Evolutionary conservation across 2,113 vertebrate genomes (phyloP).

Genomic region (Reinhardtius hippoglossoides): DNA sequence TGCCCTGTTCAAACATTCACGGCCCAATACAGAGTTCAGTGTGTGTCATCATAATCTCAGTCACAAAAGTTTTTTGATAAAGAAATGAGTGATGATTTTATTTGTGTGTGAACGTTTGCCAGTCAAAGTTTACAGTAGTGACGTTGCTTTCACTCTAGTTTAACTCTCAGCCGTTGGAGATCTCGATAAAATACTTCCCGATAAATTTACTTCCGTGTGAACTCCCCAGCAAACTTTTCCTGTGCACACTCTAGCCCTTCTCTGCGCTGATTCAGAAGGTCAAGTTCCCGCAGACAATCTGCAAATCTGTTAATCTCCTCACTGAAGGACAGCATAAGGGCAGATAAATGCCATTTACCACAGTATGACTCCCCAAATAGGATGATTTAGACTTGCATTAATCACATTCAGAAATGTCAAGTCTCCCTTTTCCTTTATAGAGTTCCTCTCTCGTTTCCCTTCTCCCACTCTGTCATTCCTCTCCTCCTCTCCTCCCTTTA

Average conservation of each 20-base stretch:
- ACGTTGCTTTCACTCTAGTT: constrained; percentile 1
- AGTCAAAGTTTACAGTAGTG: neutral
- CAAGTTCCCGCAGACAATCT: constrained; percentile 51
- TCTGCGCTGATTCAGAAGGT: constrained; percentile 49
- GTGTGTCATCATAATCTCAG: constrained; percentile 27
- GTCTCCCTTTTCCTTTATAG: constrained; percentile 38
- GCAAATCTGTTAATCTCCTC: constrained; percentile 61
- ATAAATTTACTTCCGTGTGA: constrained; percentile 34
- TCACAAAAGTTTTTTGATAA: constrained; percentile 49
- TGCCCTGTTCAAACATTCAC: constrained; percentile 49
- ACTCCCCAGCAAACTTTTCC: constrained; percentile 24
- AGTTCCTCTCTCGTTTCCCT: constrained; percentile 22
- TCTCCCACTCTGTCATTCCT: constrained; percentile 14
- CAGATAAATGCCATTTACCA: constrained; percentile 72
- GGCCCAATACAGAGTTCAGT: constrained; percentile 14
- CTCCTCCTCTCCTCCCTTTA: constrained; percentile 34
- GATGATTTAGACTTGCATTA: constrained; percentile 71
- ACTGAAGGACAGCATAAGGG: constrained; percentile 74
- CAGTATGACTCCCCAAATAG: constrained; percentile 65
- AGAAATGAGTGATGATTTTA: constrained; percentile 29
- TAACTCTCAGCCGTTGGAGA: neutral
- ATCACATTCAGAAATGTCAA: constrained; percentile 71
- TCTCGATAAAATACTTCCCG: constrained; percentile 7
- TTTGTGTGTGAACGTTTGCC: neutral
- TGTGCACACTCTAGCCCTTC: constrained; percentile 21